Evolutionary conservation across 2,888 invertebrate species (phyloP).

Genomic region (Seira sanloemensis): DNA sequence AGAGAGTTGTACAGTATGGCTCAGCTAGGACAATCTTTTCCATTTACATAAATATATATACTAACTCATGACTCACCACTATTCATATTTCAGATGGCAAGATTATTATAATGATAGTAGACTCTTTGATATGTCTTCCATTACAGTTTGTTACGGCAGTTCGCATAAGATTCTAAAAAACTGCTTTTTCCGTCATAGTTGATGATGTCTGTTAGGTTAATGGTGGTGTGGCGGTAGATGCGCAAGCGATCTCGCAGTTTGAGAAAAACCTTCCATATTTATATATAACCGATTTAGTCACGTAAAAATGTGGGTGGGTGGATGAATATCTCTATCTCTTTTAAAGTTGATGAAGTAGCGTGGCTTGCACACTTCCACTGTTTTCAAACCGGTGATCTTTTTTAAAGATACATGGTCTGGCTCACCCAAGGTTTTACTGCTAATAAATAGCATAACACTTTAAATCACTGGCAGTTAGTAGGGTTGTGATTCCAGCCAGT

Average conservation of each 20-base stretch:
- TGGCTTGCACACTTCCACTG: slow-evolving; percentile 1
- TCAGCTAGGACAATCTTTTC: neutral
- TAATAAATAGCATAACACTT: slow-evolving; percentile 67
- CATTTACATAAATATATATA: neutral
- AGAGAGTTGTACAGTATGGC: neutral
- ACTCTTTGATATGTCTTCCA: slow-evolving; percentile 36
- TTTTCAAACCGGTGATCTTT: slow-evolving; percentile 35
- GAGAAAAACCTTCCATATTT: slow-evolving; percentile 15
- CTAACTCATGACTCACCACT: neutral
- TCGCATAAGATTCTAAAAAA: slow-evolving; percentile 10
- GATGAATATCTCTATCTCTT: too few species aligned
- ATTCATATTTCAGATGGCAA: neutral
- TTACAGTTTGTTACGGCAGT: slow-evolving; percentile 38
- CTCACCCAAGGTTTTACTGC: slow-evolving; percentile 23
- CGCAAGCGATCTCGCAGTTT: neutral
- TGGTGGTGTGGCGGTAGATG: slow-evolving; percentile 27
- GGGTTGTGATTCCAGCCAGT: slow-evolving; percentile 65
- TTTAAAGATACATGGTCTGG: slow-evolving; percentile 24
- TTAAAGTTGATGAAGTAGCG: slow-evolving; percentile 31
- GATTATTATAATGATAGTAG: slow-evolving; percentile 30
- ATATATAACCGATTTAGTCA: slow-evolving; percentile 12
- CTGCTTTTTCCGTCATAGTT: too few species aligned
- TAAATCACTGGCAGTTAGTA: slow-evolving; percentile 65
- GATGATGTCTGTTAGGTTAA: slow-evolving; percentile 39
- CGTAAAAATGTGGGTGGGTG: slow-evolving; percentile 53